Conservation (phyloP, 2,888 invertebrate genomes). For the Zaprionus lineosus region DNA sequence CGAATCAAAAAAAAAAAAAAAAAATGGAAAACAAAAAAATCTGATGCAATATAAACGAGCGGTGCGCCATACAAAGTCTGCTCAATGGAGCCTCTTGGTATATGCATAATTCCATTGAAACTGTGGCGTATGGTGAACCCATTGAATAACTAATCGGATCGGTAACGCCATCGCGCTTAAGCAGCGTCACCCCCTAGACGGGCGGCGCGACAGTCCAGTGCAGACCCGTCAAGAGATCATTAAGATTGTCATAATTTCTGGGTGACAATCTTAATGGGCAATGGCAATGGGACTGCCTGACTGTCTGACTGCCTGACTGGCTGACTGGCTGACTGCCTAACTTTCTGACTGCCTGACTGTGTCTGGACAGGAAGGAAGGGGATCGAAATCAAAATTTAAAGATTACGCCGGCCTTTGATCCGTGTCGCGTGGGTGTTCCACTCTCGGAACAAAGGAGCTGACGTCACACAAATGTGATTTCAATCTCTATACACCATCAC, state of each 20-base stretch:
- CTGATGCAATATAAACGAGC: slow-evolving; percentile 74
- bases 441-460: slow-evolving; percentile 25
- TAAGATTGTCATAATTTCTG: too few species aligned
- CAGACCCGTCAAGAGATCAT: too few species aligned
- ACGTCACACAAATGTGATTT: slow-evolving; percentile 36
- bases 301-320: too few species aligned
- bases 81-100: not conserved
- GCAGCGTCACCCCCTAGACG: slow-evolving; percentile 46
- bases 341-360: too few species aligned
- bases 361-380: too few species aligned
- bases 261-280: too few species aligned
- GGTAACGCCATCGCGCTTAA: too few species aligned
- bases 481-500: slow-evolving; percentile 12
- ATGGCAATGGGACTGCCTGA: too few species aligned
- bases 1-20: too few species aligned
- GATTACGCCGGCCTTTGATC: slow-evolving; percentile 15
- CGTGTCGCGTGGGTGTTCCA: slow-evolving; percentile 26
- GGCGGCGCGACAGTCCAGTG: slow-evolving; percentile 14
- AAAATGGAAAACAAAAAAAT: too few species aligned
- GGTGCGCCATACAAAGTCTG: slow-evolving; percentile 48
- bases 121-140: slow-evolving; percentile 21
- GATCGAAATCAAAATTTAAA: not conserved
- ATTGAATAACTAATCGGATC: slow-evolving; percentile 57
- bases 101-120: slow-evolving; percentile 31
- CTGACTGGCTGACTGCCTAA: too few species aligned